Percentiles rank a stretch among this genome's conserved stretches.
phyloP scores from a whole-genome alignment of 23 tunicate genomes.

The Halocynthia roretzi region DNA sequence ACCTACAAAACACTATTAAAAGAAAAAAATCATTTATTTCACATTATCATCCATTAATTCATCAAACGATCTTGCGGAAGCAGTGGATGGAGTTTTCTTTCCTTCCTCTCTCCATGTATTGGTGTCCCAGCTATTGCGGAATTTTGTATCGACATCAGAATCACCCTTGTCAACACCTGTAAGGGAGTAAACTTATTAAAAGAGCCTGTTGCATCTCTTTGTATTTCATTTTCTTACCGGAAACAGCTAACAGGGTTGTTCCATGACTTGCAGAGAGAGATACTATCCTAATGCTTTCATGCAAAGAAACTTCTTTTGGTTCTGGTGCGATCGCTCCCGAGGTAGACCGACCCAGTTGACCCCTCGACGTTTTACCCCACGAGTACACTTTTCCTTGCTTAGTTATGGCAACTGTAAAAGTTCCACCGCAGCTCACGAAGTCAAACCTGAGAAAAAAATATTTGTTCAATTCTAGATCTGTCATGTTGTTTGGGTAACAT shows the following conservation, averaged over 20 bases:
- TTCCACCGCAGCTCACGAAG: conserved; percentile 90
- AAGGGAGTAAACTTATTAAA: background rate
- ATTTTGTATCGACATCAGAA: conserved; percentile 55
- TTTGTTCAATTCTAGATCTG: too few relatives aligned
- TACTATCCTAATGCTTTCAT: conserved; percentile 49
- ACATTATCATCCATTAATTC: too few relatives aligned
- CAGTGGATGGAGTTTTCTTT: conserved; percentile 41
- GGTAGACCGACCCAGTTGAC: conserved; percentile 77
- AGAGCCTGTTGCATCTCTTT: background rate
- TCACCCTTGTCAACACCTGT: conserved; percentile 33
- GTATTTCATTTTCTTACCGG: conserved; percentile 29
- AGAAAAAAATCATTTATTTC: too few relatives aligned
- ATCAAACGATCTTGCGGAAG: too few relatives aligned
- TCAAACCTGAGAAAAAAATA: conserved; percentile 31
- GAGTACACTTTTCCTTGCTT: conserved; percentile 45
- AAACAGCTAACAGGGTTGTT: conserved; percentile 60
- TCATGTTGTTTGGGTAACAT: too few relatives aligned
- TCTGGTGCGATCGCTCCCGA: conserved; percentile 30
- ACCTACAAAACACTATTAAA: too few relatives aligned
- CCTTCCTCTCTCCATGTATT: conserved; percentile 93
- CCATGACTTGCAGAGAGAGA: conserved; percentile 75
- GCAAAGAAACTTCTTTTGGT: conserved; percentile 50
- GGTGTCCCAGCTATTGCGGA: conserved; percentile 90
- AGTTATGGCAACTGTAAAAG: conserved; percentile 81
- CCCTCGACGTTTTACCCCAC: conserved; percentile 90